These are phyloP conservation scores for Corythornis madagascariensis DNA, from an alignment of 2,113 vertebrate genomes.

Conservation along the genomic window DNA sequence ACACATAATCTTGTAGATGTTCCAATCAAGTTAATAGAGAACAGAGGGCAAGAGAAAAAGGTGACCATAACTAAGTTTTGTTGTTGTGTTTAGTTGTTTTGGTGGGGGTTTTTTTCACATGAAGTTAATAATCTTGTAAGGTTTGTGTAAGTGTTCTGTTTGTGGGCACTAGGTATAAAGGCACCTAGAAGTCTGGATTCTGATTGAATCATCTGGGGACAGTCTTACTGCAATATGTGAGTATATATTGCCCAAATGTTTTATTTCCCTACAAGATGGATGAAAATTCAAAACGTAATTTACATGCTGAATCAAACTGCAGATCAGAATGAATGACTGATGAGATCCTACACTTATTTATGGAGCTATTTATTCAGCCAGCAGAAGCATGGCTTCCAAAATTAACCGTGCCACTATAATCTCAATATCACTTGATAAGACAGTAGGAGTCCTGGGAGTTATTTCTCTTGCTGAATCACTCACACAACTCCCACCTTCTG, in stretches of 20 bases:
- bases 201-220: neutral
- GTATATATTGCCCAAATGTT: neutral
- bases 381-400: neutral
- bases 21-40: neutral
- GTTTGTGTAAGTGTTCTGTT: neutral
- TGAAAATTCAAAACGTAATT: neutral
- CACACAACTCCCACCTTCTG: neutral
- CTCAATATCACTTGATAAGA: slow-evolving; percentile 5
- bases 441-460: neutral
- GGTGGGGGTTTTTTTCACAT: neutral
- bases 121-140: neutral
- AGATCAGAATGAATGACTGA: slow-evolving; percentile 4
- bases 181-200: neutral
- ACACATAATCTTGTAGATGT: neutral
- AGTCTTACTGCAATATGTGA: neutral
- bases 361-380: slow-evolving; percentile 6
- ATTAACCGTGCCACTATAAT: neutral
- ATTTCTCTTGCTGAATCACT: slow-evolving; percentile 2
- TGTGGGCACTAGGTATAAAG: neutral
- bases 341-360: slow-evolving; percentile 29
- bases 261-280: neutral
- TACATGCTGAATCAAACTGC: neutral
- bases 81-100: neutral
- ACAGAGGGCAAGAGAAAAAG: neutral
- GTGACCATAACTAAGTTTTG: neutral